Evolutionary conservation across 2,113 vertebrate genomes (phyloP), one percentile per base, ranked within the genome.

Genomic region (Ceratotherium simum): DNA sequence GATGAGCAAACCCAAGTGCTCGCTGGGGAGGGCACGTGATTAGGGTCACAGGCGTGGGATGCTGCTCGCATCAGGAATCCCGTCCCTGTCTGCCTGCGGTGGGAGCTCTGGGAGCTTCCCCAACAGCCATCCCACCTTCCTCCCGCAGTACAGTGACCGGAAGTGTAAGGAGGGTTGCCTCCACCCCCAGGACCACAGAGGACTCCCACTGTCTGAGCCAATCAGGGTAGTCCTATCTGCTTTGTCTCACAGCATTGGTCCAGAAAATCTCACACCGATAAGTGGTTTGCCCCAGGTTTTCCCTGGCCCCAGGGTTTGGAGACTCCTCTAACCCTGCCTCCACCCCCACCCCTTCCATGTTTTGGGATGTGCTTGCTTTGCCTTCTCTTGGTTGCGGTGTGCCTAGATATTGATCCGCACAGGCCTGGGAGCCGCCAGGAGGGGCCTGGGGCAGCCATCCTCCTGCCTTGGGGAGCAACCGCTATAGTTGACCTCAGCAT

Each of bases 341-440:
- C 8, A 64, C 0, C 3, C 27, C 18, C 2, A 23, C 18, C 9
- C 11, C 11, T 33, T 31, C 18, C 6, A 8, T 82, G 33, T 2
- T 46, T 85, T 56, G 42, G 27, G 16, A 8, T 36, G 5, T 48
- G 14, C 56, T 78, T 39, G 31, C 54, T 90, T 86, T 83, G 70
- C 6, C 18, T 33, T 79, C 8, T 69, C 6, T 54, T 62, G 36
- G 39, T 54, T 56, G 29, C 4, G 12, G 1, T 46, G 54, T n/a
- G 54, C 10, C 75, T 33, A 33, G 58, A 70, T 46, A 60, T 9
- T 7, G 27, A 46, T 42, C 20, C 13, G 16, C 0, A 14, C 1
- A 72, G 23, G 7, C 7, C 69, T 23, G 11, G 72, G 39, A 54
- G 39, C 39, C 69, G 51, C n/a, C 8, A 33, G 54, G 20, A 95